These are phyloP conservation scores for Entelurus aequoreus DNA, from an alignment of 2,113 vertebrate species.

Conservation along the genomic window DNA sequence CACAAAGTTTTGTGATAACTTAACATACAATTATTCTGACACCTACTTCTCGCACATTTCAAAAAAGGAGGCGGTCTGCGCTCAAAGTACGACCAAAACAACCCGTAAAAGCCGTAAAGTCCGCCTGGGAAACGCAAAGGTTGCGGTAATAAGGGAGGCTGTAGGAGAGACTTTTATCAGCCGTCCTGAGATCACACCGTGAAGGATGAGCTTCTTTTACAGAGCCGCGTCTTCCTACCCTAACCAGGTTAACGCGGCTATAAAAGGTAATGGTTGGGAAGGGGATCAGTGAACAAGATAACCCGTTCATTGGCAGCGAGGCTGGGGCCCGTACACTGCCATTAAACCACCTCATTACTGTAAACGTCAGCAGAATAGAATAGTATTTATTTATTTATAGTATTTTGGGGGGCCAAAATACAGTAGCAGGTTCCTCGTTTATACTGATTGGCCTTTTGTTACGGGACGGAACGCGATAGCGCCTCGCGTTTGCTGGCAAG, in stretches of 20 bases:
- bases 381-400: too few relatives aligned
- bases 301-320: constrained; percentile 66
- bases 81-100: not conserved
- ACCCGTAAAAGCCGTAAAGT: not conserved
- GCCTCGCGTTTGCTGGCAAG: too few relatives aligned
- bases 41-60: too few relatives aligned
- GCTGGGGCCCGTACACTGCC: constrained; percentile 20
- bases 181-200: constrained; percentile 27
- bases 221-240: constrained; percentile 26
- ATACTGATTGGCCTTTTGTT: too few relatives aligned
- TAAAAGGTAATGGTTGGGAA: constrained; percentile 63
- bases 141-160: not conserved
- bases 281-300: constrained; percentile 70
- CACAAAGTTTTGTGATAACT: too few relatives aligned
- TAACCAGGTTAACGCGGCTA: constrained; percentile 53
- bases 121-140: not conserved
- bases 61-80: too few relatives aligned
- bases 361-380: constrained; percentile 38
- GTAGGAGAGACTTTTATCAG: not conserved
- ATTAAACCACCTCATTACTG: constrained; percentile 29
- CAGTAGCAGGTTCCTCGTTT: constrained; percentile 5
- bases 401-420: too few relatives aligned
- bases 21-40: too few relatives aligned
- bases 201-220: constrained; percentile 46
- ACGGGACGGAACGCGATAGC: too few relatives aligned